Evolutionary conservation across 2,888 invertebrate genomes (phyloP).

Genomic region (Eulithis prunata): DNA sequence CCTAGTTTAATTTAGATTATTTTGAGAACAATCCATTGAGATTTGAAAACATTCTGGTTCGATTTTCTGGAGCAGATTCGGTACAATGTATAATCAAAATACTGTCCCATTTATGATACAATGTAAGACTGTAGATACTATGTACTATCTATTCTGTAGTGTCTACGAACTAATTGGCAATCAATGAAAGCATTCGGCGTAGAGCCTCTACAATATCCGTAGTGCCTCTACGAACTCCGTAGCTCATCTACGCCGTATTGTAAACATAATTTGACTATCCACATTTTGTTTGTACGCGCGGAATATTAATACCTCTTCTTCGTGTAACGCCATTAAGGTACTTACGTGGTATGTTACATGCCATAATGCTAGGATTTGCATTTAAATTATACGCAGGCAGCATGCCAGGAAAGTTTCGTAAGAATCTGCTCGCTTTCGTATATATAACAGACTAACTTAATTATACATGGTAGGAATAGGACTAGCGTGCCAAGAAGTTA

Average conservation of each 20-base stretch:
- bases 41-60: too few species aligned
- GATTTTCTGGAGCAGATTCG: too few species aligned
- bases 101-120: too few species aligned
- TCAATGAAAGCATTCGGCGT: neutral
- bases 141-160: too few species aligned
- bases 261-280: conserved; percentile 25
- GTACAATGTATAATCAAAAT: too few species aligned
- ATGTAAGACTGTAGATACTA: too few species aligned
- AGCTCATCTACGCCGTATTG: conserved; percentile 20
- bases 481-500: conserved; percentile 10
- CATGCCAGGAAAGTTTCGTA: conserved; percentile 26
- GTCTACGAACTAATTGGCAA: too few species aligned
- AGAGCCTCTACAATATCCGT: neutral
- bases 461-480: neutral
- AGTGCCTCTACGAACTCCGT: conserved; percentile 10
- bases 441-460: conserved; percentile 20
- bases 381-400: conserved; percentile 24
- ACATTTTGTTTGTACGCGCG: conserved; percentile 20
- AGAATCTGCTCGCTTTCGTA: conserved; percentile 12
- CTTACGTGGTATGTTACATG: conserved; percentile 18
- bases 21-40: too few species aligned
- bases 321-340: conserved; percentile 14
- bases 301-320: conserved; percentile 26
- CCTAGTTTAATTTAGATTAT: too few species aligned
- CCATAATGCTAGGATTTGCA: conserved; percentile 28